Evolutionary conservation across 2,113 vertebrate species (phyloP), one percentile per base, ranked within the genome.

Genomic region (Holacanthus passer): DNA sequence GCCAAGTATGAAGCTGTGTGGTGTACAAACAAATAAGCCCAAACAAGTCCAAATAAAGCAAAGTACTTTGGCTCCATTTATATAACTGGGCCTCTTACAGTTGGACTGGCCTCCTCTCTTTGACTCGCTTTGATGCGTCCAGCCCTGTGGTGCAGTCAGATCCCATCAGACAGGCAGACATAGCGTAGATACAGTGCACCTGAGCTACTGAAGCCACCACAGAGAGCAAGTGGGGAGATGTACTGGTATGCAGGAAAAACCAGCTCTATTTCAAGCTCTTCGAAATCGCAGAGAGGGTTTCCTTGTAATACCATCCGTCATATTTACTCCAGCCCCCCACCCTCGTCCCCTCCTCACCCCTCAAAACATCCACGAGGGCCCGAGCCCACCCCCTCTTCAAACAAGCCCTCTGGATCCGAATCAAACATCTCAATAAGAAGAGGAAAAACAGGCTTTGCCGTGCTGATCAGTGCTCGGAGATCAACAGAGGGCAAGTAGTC

Each of bases 1-100:
- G 89, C 90, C 92, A 91, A 89, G 87, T 90, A 84, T 87, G 89
- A 93, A 90, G 92, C 87, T 76, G 91, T 94, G 93, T 92, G 91
- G 90, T 94, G 84, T 55, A 87, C 92, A 94, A 94, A 94, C 90
- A 94, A 93, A 94, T 92, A 92, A 87, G 86, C 56, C 90, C 89
- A 92, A 93, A 93, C 87, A 93, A 92, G 91, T 93, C 92, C 92
- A 93, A 94, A 93, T 94, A 94, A 94, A 93, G 92, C 92, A 93
- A 92, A 94, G 94, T 92, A 92, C 92, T 93, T 93, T 94, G 93
- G 92, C 91, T 89, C 90, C 92, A 88, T 93, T 92, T 94, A 92
- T 92, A 85, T 89, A 90, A 91, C 89, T 86, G 85, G 83, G 85
- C 90, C 90, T 93, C 91, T 92, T 91, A 89, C 90, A 90, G 94